phyloP scores from a whole-genome alignment of 2,797 vertebrate species.

The Rhincodon typus region DNA sequence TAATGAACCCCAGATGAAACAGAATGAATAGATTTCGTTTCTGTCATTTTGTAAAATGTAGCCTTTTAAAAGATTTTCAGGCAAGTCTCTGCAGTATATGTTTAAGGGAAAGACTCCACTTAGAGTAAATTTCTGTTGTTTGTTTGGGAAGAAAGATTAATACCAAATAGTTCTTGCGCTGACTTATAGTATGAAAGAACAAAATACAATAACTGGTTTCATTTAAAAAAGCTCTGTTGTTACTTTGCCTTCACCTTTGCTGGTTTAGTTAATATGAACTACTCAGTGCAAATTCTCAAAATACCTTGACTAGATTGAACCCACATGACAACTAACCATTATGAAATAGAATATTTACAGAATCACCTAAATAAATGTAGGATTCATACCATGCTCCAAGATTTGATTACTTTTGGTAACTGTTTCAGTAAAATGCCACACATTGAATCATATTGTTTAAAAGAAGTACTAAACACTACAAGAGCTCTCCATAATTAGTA shows the following conservation, averaged over 20 bases:
- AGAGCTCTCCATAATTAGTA: background rate
- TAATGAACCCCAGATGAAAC: background rate
- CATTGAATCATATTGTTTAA: background rate
- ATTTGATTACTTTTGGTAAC: background rate
- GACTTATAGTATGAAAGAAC: background rate
- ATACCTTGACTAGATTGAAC: background rate
- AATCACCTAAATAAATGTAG: background rate
- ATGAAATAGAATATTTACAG: background rate
- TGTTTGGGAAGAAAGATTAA: background rate
- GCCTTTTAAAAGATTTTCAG: background rate
- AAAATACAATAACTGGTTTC: background rate
- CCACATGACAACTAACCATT: background rate
- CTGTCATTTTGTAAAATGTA: background rate
- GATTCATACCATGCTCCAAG: background rate
- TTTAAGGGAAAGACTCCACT: background rate
- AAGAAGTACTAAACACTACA: background rate
- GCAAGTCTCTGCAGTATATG: no score
- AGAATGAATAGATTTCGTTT: background rate
- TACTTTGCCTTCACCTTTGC: background rate
- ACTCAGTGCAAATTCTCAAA: background rate
- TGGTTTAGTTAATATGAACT: background rate
- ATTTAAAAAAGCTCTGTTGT: background rate
- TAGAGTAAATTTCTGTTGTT: no score
- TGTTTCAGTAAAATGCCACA: background rate
- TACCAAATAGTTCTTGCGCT: background rate